Percentiles rank a stretch among this genome's conserved stretches.
phyloP scores from a whole-genome alignment of 2,888 invertebrate genomes.

The Lycaena phlaeas region DNA sequence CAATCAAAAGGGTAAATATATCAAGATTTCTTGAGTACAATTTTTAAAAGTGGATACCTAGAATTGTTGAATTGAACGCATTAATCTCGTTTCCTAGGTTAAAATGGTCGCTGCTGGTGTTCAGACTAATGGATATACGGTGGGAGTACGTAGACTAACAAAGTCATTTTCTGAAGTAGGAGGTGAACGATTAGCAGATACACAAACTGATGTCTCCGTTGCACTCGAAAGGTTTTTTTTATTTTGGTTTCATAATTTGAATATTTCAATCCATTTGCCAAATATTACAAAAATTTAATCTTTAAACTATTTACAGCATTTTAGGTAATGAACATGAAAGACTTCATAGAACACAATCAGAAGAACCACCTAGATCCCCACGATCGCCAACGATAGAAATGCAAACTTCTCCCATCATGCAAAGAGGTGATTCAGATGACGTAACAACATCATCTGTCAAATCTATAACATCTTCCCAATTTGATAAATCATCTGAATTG shows the following conservation, averaged over 20 bases:
- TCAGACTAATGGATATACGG: slow-evolving; percentile 86
- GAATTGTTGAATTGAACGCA: not conserved
- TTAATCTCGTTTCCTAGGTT: slow-evolving; percentile 59
- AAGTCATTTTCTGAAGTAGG: slow-evolving; percentile 88
- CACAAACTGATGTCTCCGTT: slow-evolving; percentile 38
- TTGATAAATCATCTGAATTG: slow-evolving; percentile 58
- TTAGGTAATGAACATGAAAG: slow-evolving; percentile 78
- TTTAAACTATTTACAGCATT: slow-evolving; percentile 36
- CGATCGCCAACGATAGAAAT: slow-evolving; percentile 69
- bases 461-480: slow-evolving; percentile 53
- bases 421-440: slow-evolving; percentile 57
- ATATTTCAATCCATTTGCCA: not conserved
- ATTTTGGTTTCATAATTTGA: not conserved
- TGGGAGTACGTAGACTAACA: slow-evolving; percentile 77
- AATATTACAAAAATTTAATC: slow-evolving; percentile 3
- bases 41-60: no score
- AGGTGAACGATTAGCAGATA: slow-evolving; percentile 46
- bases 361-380: slow-evolving; percentile 86
- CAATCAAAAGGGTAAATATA: slow-evolving; percentile 80
- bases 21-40: not conserved
- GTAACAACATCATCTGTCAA: slow-evolving; percentile 56
- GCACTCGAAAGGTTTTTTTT: slow-evolving; percentile 45
- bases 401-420: slow-evolving; percentile 60
- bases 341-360: slow-evolving; percentile 87
- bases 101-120: slow-evolving; percentile 93